Evolutionary conservation across 2,113 vertebrate species (phyloP).

Genomic region (Setophaga petechia): DNA sequence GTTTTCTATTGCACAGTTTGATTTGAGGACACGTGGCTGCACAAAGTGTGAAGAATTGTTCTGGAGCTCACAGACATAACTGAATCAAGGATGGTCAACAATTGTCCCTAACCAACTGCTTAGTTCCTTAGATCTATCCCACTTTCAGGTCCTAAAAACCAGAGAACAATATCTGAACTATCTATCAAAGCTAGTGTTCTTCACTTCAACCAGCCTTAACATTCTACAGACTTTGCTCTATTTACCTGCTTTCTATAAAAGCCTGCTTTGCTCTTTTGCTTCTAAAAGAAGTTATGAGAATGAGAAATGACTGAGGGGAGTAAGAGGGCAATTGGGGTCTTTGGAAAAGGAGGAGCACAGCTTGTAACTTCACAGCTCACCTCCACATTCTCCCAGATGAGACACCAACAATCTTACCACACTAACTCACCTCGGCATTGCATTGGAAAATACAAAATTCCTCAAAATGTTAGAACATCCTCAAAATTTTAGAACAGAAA

Average conservation of each 20-base stretch:
- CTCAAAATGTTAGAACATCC: background rate
- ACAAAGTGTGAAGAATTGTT: background rate
- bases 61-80: background rate
- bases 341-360: background rate
- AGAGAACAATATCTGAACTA: background rate
- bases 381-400: background rate
- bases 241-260: background rate
- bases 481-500: background rate
- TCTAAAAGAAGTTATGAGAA: background rate
- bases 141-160: background rate
- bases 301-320: background rate
- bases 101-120: background rate
- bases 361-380: background rate
- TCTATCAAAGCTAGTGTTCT: background rate
- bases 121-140: background rate
- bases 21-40: background rate
- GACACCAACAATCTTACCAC: background rate
- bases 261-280: background rate
- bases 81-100: background rate
- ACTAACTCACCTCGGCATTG: background rate
- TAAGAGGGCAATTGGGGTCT: background rate
- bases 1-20: background rate
- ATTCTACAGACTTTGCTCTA: background rate
- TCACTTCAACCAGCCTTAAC: background rate
- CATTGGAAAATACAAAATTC: background rate